Evolutionary conservation across 2,888 invertebrate species (phyloP).

Genomic region (Dorcus parallelipipedus): DNA sequence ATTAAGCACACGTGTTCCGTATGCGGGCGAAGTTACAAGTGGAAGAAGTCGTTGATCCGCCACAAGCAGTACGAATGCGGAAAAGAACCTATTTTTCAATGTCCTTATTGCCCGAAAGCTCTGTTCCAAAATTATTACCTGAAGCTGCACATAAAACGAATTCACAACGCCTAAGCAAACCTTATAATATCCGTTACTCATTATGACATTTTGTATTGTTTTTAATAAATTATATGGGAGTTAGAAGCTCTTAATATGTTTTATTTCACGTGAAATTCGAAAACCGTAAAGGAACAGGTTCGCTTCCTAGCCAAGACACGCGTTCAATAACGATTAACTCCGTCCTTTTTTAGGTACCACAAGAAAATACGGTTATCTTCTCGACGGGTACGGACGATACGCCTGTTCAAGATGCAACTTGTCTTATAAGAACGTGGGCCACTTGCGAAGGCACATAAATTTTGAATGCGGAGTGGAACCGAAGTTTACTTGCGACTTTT

Average conservation of each 20-base stretch:
- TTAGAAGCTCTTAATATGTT: too few species aligned
- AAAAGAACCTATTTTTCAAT: constrained; percentile 15
- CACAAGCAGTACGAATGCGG: constrained; percentile 20
- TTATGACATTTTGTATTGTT: not conserved
- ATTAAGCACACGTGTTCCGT: constrained; percentile 5
- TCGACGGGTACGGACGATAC: not conserved
- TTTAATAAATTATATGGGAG: too few species aligned
- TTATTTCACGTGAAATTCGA: too few species aligned
- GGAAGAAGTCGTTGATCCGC: constrained; percentile 10
- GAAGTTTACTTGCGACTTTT: not conserved
- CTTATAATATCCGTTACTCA: not conserved
- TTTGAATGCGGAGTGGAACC: constrained; percentile 5
- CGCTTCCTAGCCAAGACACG: too few species aligned
- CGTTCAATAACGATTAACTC: too few species aligned
- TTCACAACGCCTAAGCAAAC: not conserved
- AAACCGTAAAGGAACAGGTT: too few species aligned
- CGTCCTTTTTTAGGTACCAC: too few species aligned
- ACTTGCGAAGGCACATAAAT: not conserved
- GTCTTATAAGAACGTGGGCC: not conserved
- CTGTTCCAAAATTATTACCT: constrained; percentile 6
- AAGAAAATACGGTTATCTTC: too few species aligned
- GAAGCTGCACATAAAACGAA: constrained; percentile 8
- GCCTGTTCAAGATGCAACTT: not conserved
- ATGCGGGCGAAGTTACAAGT: constrained; percentile 12
- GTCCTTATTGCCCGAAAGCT: constrained; percentile 10